Evolutionary conservation across 37 sponge, comb jelly and placozoan genomes (phyloP), one percentile per base, ranked within the genome.

Genomic region (Oopsacas minuta): DNA sequence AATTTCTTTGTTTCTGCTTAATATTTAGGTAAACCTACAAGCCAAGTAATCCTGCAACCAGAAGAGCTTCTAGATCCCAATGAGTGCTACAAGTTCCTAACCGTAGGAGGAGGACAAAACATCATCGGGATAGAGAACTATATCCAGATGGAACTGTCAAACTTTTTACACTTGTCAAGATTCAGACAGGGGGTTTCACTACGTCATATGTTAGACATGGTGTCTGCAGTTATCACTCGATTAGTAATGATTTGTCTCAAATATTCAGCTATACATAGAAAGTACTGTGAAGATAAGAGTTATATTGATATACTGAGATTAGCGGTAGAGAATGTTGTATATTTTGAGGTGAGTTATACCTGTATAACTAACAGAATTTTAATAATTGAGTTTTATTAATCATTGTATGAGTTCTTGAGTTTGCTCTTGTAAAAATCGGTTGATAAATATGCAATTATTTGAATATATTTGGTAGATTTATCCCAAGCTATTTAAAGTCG

Each of bases 101-200:
- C 28, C 5, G 30, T 34, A 25, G 75, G 75, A 32, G 30, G 30
- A 5, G 75, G 30, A 5, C 17, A 7, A 7, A n/a, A n/a, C 28
- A 3, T 3, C 22, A 12, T 10, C 30, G 30, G 30, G 1, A 25
- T 61, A n/a, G 75, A 61, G 22, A 61, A n/a, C 75, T 61, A 32
- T n/a, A 10, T 61, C 22, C 75, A 61, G 22, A 61, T 61, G 28
- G 28, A 61, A 61, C 22, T 61, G 1, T 61, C 75, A 5, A 61
- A 61, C 22, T n/a, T 10, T 3, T 61, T 34, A n/a, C 20, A 61
- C 75, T 3, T 61, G 7, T 61, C 75, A 3, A 3, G 75, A 3
- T 61, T 61, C 75, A 61, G 75, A 61, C 75, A 61, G 75, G 75
- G 75, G 5, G 75, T 61, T 20, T 61, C 75, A 34, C 75, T 61